Percentiles rank a stretch among this genome's conserved stretches.
These are phyloP conservation scores for Rhabdophis nuchalis DNA, from an alignment of 2,797 vertebrate species.

Conservation along the genomic window DNA sequence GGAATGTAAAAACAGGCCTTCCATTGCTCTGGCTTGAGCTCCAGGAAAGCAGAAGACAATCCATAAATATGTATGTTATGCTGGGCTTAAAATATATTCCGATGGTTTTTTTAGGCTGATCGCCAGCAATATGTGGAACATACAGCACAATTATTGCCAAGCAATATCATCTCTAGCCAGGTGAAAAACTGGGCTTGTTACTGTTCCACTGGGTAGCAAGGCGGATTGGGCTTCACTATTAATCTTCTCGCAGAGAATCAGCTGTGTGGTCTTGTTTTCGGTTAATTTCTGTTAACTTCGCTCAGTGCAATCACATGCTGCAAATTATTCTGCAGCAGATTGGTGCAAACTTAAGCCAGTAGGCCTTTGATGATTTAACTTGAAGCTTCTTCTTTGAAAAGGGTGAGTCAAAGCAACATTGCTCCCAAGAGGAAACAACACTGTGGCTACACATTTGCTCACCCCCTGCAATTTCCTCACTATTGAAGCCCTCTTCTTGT, in stretches of 20 bases:
- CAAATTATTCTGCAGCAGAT: not conserved
- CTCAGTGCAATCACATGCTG: not conserved
- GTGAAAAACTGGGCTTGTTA: not conserved
- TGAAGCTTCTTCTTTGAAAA: not conserved
- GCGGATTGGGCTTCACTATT: not conserved
- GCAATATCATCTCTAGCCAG: not conserved
- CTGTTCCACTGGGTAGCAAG: not conserved
- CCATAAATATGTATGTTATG: conserved; percentile 62
- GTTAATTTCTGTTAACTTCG: fast-evolving
- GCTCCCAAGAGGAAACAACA: not conserved
- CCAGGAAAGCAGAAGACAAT: conserved; percentile 68
- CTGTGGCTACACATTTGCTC: not conserved
- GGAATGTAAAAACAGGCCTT: conserved; percentile 65
- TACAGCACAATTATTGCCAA: conserved; percentile 47
- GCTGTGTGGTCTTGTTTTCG: not conserved
- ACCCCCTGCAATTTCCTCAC: not conserved
- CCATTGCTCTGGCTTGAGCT: conserved; percentile 60
- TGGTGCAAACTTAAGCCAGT: not conserved
- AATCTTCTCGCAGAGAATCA: not conserved
- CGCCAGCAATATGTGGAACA: conserved; percentile 54
- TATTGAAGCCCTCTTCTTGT: not conserved
- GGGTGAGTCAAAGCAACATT: not conserved
- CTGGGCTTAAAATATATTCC: conserved; percentile 59
- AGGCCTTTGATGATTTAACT: not conserved
- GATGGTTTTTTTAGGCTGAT: conserved; percentile 67